These are phyloP conservation scores for Ditylenchus dipsaci DNA, from an alignment of 1,140 invertebrate species.

Conservation along the genomic window DNA sequence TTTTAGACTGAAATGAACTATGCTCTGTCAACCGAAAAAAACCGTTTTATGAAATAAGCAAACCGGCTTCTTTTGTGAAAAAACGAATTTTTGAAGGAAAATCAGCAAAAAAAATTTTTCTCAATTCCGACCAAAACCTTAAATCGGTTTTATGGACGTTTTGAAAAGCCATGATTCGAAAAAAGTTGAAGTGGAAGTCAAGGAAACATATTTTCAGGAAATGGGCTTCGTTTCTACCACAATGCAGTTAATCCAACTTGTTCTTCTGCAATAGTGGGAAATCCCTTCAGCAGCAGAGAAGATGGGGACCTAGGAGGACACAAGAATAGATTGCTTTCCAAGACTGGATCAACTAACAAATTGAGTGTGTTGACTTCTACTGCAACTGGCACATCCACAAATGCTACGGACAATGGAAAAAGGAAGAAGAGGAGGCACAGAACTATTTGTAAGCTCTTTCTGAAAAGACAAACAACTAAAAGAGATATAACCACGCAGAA, in stretches of 20 bases:
- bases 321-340: background rate
- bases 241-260: constrained; percentile 10
- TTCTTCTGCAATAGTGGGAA: constrained; percentile 7
- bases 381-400: background rate
- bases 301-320: background rate
- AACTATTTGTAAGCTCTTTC: constrained; percentile 76
- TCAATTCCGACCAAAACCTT: too few relatives aligned
- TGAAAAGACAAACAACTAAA: constrained; percentile 77
- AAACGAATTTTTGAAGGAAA: too few relatives aligned
- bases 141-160: background rate
- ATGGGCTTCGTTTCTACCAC: constrained; percentile 16
- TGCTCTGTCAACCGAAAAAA: too few relatives aligned
- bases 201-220: background rate
- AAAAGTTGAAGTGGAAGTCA: background rate
- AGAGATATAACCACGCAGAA: background rate
- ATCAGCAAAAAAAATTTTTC: too few relatives aligned
- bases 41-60: too few relatives aligned
- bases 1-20: too few relatives aligned
- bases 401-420: constrained; percentile 17
- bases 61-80: too few relatives aligned
- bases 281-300: background rate
- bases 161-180: too few relatives aligned
- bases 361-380: background rate
- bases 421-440: constrained; percentile 59
- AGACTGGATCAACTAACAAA: background rate